Evolutionary conservation across 2,797 vertebrate species (phyloP).

Genomic region (Oryzias dopingdopingensis): DNA sequence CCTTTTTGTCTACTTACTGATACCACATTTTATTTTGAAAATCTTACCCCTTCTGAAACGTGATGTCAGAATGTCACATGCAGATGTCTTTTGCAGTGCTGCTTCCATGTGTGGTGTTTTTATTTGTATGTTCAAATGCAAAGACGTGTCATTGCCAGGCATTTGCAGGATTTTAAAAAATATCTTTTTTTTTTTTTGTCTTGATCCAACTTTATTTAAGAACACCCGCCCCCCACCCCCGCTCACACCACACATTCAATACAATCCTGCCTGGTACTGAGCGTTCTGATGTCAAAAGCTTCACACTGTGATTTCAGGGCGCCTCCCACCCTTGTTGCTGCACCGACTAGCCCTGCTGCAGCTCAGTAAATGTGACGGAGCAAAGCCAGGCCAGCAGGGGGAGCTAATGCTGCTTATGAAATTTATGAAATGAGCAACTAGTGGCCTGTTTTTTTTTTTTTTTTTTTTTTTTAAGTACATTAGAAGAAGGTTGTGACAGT

Average conservation of each 20-base stretch:
- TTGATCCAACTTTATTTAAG: slow-evolving; percentile 27
- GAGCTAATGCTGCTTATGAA: not conserved
- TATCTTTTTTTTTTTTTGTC: not conserved
- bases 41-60: not conserved
- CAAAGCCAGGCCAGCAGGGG: not conserved
- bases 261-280: slow-evolving; percentile 36
- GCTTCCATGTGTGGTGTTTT: not conserved
- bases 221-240: not conserved
- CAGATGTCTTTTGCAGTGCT: slow-evolving; percentile 9
- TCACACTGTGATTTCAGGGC: slow-evolving; percentile 91
- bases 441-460: slow-evolving; percentile 13
- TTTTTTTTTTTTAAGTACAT: not conserved
- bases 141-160: not conserved
- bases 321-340: slow-evolving; percentile 31
- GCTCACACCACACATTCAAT: slow-evolving; percentile 51
- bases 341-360: slow-evolving; percentile 29
- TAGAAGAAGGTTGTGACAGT: slow-evolving; percentile 37
- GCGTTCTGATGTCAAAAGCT: slow-evolving; percentile 80
- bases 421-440: slow-evolving; percentile 6
- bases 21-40: slow-evolving; percentile 27
- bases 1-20: too few species aligned
- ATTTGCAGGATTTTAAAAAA: not conserved
- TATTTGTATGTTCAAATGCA: slow-evolving; percentile 1
- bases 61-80: slow-evolving; percentile 32
- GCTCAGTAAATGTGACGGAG: slow-evolving; percentile 3